These are phyloP conservation scores for Styela clava DNA, from an alignment of 23 tunicate species.

Conservation along the genomic window DNA sequence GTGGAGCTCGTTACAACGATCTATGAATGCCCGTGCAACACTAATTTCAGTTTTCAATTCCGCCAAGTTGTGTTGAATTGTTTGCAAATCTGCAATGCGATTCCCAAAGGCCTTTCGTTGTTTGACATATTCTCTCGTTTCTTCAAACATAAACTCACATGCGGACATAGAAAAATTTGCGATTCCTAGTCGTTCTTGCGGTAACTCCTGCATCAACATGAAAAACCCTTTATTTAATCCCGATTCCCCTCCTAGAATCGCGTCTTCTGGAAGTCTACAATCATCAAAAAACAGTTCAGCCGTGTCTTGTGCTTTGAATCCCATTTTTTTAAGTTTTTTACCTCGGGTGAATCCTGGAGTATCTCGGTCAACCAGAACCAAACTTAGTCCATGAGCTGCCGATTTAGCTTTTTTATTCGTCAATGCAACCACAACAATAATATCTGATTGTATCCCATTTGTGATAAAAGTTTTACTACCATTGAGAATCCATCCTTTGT, in stretches of 20 bases:
- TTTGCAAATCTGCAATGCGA: conserved; percentile 82
- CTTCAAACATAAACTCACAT: conserved; percentile 95
- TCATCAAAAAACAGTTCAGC: conserved; percentile 98
- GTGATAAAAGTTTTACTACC: conserved; percentile 97
- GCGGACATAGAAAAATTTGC: conserved; percentile 86
- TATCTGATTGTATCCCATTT: conserved; percentile 96
- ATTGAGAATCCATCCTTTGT: conserved; percentile 92
- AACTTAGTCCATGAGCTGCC: conserved; percentile 91
- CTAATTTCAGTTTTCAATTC: conserved; percentile 96
- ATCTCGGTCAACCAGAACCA: conserved; percentile 88
- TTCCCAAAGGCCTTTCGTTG: conserved; percentile 98
- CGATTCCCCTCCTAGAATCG: conserved; percentile 94
- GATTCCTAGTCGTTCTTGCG: conserved; percentile 90
- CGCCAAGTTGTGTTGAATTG: conserved; percentile 94
- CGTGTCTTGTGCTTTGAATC: conserved; percentile 95
- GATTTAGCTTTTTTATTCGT: conserved; percentile 95
- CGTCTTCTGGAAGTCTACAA: conserved; percentile 74
- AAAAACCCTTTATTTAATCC: conserved; percentile 93
- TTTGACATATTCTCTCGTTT: conserved; percentile 96
- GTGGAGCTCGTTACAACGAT: conserved; percentile 83
- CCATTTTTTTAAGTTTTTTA: conserved; percentile 90
- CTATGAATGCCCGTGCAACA: conserved; percentile 80
- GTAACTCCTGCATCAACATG: conserved; percentile 94
- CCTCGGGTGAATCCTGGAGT: conserved; percentile 94
- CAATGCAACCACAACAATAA: conserved; percentile 79